Evolutionary conservation across 2,888 invertebrate species (phyloP).

Genomic region (Enchytraeus crypticus): DNA sequence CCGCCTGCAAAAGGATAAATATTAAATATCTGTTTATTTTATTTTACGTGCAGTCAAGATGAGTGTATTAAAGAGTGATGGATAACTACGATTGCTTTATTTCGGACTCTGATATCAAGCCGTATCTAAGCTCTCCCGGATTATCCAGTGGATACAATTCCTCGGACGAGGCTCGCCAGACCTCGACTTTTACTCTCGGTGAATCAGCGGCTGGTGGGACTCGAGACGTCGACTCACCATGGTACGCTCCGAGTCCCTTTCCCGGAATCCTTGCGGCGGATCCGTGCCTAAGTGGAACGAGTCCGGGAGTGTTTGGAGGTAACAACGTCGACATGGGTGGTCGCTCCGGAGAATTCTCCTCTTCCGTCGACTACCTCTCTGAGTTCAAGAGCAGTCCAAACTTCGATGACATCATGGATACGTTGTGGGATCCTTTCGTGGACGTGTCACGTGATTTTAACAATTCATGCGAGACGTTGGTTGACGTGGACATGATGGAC

Average conservation of each 20-base stretch:
- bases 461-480: background rate
- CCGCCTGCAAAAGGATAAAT: too few species aligned
- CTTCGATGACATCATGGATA: constrained; percentile 9
- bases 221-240: background rate
- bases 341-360: background rate
- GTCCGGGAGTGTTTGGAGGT: background rate
- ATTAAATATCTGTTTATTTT: too few species aligned
- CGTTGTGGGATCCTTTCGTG: background rate
- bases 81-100: constrained; percentile 6
- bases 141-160: constrained; percentile 9
- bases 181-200: background rate
- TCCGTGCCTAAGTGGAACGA: background rate
- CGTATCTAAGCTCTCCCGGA: constrained; percentile 3
- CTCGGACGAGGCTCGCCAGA: background rate
- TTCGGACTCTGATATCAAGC: background rate
- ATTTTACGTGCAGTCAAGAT: too few species aligned
- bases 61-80: too few species aligned
- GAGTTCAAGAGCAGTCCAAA: background rate
- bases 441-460: background rate
- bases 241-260: background rate
- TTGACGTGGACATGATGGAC: constrained; percentile 5
- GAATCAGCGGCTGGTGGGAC: background rate
- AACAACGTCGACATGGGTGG: background rate
- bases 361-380: background rate
- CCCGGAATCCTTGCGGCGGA: background rate